Percentiles rank a stretch among this genome's conserved stretches.
These are phyloP conservation scores for Cercopithecus mona DNA, from an alignment of 2,113 vertebrate species.

Conservation along the genomic window DNA sequence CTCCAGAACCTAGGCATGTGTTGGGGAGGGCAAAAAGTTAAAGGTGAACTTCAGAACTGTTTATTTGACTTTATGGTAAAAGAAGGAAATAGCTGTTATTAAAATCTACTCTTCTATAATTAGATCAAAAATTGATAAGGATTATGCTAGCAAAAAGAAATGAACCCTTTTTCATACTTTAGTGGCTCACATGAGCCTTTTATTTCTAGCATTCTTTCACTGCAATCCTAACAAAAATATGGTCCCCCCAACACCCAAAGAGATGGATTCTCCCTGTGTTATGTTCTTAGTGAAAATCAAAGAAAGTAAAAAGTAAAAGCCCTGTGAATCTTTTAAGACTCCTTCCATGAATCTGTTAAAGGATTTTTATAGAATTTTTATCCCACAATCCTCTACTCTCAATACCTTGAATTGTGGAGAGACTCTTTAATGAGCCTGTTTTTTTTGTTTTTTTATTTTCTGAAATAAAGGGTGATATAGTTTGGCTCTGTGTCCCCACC, in stretches of 20 bases:
- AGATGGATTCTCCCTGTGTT: background rate
- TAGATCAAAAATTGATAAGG: background rate
- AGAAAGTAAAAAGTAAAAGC: background rate
- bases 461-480: background rate
- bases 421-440: background rate
- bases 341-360: background rate
- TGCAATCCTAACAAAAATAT: background rate
- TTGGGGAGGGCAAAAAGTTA: background rate
- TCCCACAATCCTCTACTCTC: background rate
- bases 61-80: background rate
- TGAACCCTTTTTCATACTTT: background rate
- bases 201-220: background rate
- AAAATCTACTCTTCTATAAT: background rate
- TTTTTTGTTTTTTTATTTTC: background rate
- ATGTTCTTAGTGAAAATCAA: slow-evolving; percentile 26
- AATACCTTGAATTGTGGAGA: background rate
- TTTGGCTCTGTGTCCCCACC: too few species aligned
- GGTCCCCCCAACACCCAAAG: background rate
- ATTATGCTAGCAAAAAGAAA: background rate
- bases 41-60: background rate
- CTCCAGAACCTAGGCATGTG: background rate
- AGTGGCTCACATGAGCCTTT: background rate
- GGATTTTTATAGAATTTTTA: background rate
- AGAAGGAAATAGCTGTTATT: background rate
- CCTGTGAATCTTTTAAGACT: slow-evolving; percentile 16